These are phyloP conservation scores for Cephalopterus ornatus DNA, from an alignment of 2,113 vertebrate genomes.

Conservation along the genomic window DNA sequence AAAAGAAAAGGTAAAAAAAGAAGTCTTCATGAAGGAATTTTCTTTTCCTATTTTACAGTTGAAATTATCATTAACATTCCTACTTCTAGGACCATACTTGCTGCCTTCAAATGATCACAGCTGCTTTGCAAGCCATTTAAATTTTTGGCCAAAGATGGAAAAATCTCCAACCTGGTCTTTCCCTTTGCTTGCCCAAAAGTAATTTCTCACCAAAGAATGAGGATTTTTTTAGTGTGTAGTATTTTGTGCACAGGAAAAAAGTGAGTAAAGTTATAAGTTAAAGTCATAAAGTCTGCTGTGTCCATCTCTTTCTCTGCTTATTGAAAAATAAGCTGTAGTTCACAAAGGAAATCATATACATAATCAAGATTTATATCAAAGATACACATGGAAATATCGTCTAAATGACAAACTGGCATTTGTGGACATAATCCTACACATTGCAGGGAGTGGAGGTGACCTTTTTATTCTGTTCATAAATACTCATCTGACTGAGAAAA, in stretches of 20 bases:
- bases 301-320: neutral
- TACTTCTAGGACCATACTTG: neutral
- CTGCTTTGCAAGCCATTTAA: neutral
- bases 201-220: neutral
- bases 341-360: neutral
- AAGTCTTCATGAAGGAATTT: neutral
- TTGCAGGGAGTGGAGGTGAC: neutral
- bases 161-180: neutral
- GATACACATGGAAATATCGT: neutral
- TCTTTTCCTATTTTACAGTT: neutral
- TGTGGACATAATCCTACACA: neutral
- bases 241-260: neutral
- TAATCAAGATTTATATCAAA: neutral
- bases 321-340: neutral
- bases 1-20: constrained; percentile 12
- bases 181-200: neutral
- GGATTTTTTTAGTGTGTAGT: neutral
- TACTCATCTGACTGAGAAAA: constrained; percentile 27
- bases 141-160: neutral
- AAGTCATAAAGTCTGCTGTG: neutral
- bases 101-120: neutral
- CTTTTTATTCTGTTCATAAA: constrained; percentile 43
- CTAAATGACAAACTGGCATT: neutral
- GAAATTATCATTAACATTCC: neutral
- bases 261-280: neutral